These are phyloP conservation scores for Heliconius aoede DNA, from an alignment of 2,888 invertebrate genomes.

Conservation along the genomic window DNA sequence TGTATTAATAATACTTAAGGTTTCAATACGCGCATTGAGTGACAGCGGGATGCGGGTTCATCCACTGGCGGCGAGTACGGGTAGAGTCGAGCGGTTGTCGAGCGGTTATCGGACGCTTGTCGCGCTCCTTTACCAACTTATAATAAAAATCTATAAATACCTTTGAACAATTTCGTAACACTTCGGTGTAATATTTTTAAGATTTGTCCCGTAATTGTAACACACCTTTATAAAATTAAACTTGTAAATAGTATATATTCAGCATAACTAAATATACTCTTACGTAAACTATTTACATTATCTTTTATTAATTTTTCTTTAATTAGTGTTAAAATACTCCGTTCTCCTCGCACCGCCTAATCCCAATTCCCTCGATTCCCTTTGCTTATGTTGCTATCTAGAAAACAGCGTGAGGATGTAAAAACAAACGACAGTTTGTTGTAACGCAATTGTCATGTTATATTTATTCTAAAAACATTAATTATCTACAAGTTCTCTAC, in stretches of 20 bases:
- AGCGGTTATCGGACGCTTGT: neutral
- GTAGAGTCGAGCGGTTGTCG: constrained; percentile 1
- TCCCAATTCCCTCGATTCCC: too few species aligned
- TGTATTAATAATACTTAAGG: neutral
- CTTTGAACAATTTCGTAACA: constrained; percentile 23
- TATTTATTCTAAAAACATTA: too few species aligned
- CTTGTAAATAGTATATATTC: constrained; percentile 38
- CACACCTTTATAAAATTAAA: constrained; percentile 34
- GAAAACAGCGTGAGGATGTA: too few species aligned
- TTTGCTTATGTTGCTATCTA: too few species aligned
- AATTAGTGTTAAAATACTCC: neutral
- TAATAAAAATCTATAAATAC: too few species aligned
- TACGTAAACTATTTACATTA: constrained; percentile 30
- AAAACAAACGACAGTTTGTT: too few species aligned
- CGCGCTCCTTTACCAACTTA: constrained; percentile 5
- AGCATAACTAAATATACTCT: constrained; percentile 40
- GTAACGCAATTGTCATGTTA: too few species aligned
- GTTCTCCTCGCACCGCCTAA: too few species aligned
- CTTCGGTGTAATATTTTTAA: constrained; percentile 13
- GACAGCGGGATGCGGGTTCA: constrained; percentile 33
- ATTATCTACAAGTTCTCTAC: too few species aligned
- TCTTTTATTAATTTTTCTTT: constrained; percentile 16
- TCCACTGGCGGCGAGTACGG: neutral
- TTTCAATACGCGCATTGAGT: constrained; percentile 35
- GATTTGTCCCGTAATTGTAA: constrained; percentile 33